Conservation (phyloP, 2,888 invertebrate genomes). For the Danaus chrysippus region DNA sequence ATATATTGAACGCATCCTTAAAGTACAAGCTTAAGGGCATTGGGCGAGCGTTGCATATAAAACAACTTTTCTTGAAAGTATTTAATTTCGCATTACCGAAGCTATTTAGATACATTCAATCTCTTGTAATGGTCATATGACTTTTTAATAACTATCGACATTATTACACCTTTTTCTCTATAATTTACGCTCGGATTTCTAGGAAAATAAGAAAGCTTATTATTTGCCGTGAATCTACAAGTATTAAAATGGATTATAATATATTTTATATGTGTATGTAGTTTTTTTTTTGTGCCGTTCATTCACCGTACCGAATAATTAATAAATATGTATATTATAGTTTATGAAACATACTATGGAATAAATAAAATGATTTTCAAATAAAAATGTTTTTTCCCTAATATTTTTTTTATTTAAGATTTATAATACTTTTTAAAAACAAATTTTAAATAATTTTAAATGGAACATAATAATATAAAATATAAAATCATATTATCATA, state of each 20-base stretch:
- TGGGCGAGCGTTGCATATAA: not conserved
- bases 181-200: conserved; percentile 1
- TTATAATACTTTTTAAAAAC: no score
- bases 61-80: not conserved
- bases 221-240: not conserved
- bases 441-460: no score
- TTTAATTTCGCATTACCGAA: not conserved
- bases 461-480: no score
- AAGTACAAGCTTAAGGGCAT: not conserved
- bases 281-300: no score
- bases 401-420: no score
- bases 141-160: not conserved
- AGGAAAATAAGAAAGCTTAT: conserved; percentile 4
- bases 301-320: no score
- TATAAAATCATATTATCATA: no score
- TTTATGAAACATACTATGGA: no score
- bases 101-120: not conserved
- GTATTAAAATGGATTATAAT: not conserved
- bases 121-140: not conserved
- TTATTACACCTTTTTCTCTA: not conserved
- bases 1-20: no score
- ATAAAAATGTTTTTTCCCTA: no score
- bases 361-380: no score
- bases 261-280: not conserved
- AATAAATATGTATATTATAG: no score